Conservation (phyloP, 2,888 invertebrate genomes). For the Rosalia funebris region DNA sequence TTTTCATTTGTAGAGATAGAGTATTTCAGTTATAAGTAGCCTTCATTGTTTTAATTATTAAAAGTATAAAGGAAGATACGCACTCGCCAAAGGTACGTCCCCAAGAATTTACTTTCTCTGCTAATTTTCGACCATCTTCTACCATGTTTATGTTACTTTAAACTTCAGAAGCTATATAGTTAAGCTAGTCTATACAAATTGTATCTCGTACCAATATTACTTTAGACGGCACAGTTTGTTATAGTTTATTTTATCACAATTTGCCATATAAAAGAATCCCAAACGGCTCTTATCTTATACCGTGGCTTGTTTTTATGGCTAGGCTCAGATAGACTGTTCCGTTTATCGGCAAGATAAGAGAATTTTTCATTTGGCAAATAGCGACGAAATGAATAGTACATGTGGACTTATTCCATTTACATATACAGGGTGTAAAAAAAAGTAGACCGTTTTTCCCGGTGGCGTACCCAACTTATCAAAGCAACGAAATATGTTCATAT, state of each 20-base stretch:
- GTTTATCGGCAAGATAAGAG: too few species aligned
- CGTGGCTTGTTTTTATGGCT: too few species aligned
- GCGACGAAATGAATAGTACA: too few species aligned
- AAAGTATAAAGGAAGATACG: constrained; percentile 26
- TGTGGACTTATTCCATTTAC: too few species aligned
- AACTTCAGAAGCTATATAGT: constrained; percentile 38
- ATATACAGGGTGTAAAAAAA: too few species aligned
- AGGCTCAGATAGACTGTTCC: too few species aligned
- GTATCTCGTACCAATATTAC: constrained; percentile 18
- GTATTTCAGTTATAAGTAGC: constrained; percentile 36
- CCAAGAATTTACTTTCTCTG: constrained; percentile 35
- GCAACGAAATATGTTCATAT: too few species aligned
- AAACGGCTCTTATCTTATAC: too few species aligned
- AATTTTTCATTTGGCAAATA: too few species aligned
- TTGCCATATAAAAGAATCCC: background rate
- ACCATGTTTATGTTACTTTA: constrained; percentile 33
- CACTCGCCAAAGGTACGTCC: constrained; percentile 38
- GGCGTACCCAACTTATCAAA: too few species aligned
- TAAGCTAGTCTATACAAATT: constrained; percentile 34
- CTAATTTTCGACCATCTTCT: constrained; percentile 35
- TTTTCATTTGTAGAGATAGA: constrained; percentile 21
- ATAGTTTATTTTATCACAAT: background rate
- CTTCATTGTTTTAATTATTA: constrained; percentile 21
- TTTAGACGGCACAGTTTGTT: background rate
- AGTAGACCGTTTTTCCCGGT: too few species aligned